Base-by-base conservation (phyloP, 2,888 invertebrate species). In the Trichopria drosophilae region DNA sequence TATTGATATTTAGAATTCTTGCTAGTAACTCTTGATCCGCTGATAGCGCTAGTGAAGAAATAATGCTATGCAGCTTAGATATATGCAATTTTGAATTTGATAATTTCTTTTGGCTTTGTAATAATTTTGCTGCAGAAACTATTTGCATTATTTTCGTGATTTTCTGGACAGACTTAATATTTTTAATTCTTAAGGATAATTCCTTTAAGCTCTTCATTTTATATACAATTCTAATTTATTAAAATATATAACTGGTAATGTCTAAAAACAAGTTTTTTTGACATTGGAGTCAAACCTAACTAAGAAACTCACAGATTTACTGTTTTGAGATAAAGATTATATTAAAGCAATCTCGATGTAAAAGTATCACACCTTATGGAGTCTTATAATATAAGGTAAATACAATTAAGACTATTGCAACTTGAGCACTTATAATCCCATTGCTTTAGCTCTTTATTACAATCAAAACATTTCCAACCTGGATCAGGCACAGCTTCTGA, bases 141-240 rank as follows among this genome's bases (percentile, higher is more conserved):
- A 45, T 45, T 45, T 45, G 45, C 45, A 45, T 45, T 45, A 45
- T 45, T 45, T 45, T 45, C 45, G 45, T 45, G 45, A 36, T 45
- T 45, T 45, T 45, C 45, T 45, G 45, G 35, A 45, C 45, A 45
- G 45, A 45, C 36, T n/a, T 45, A 45, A 45, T 45, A 45, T 45
- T 45, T 36, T 45, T 45, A 45, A 45, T 45, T 45, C 45, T 45
- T 45, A 45, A 45, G 45, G 45, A 45, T 45, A 45, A 45, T 36
- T 45, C 45, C 36, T 45, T 45, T 36, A 45, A 45, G 36, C 45
- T 45, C 45, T 45, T 45, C 45, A 45, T 45, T 45, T 45, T 45
- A 28, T 45, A 45, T 45, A 45, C 45, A 45, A 45, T 36, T 36
- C 35, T 45, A 36, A 45, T 45, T 45, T 36, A 45, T 45, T 45